Evolutionary conservation across 2,113 vertebrate species (phyloP), one percentile per base, ranked within the genome.

Genomic region (Crypturellus undulatus): DNA sequence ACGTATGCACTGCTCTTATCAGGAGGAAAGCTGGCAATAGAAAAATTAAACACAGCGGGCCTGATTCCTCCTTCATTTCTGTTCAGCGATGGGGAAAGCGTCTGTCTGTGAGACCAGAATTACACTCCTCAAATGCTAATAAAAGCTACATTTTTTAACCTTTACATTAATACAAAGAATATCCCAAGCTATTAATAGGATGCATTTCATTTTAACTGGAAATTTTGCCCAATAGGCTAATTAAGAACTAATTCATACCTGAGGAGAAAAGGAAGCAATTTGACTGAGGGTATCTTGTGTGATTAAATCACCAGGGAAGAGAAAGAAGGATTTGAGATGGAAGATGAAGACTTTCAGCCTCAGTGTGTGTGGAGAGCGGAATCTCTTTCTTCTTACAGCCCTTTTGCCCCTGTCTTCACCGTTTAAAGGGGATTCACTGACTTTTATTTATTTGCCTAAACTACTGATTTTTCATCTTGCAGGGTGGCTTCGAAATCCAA

Each of bases 231-330:
- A 86, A 47, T 90, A 91, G 76, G 94, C 95, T 95, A 94, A 92
- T 91, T 94, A 75, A 84, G 72, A 86, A 58, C 94, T 93, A 88
- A 94, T 93, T 96, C 80, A 75, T 67, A 91, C 80, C 69, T 81
- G 86, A 94, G 69, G 83, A 97, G 77, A 77, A 95, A 92, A 92
- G 75, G 79, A 76, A 92, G 81, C 91, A 92, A 75, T 71, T 51
- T 92, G 94, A 95, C 96, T 94, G 93, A 92, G 15, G 25, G 89
- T 94, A 89, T 91, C 92, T 94, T 89, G 64, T 84, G 90, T 94
- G 96, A 97, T 97, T 97, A 95, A 95, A 95, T 95, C 96, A 92
- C 94, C 75, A 85, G 96, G 85, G 92, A 92, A 93, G 90, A 90
- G 64, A 82, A 65, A 73, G 68, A 88, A 73, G 51, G 20, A 83